These are phyloP conservation scores for Mixornis gularis DNA, from an alignment of 2,113 vertebrate species.

Conservation along the genomic window DNA sequence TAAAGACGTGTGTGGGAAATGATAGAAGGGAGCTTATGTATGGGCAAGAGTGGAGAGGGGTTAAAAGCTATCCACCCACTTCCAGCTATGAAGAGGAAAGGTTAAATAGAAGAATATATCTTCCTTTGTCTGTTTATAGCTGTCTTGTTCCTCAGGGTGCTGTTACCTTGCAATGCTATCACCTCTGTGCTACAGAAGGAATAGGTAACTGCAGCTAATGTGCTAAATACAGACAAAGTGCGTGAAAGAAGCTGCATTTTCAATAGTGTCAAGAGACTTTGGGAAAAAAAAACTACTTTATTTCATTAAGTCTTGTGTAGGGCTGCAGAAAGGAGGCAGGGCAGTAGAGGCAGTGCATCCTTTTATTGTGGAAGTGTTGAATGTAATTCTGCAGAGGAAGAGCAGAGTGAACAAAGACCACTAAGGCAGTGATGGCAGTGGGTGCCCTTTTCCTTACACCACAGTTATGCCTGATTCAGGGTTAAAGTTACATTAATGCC, in stretches of 20 bases:
- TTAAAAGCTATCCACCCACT: neutral
- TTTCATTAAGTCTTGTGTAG: neutral
- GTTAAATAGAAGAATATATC: neutral
- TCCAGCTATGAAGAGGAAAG: neutral
- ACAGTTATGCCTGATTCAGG: accelerated
- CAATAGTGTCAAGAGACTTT: neutral
- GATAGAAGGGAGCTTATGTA: neutral
- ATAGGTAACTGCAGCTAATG: neutral
- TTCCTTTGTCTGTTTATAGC: neutral
- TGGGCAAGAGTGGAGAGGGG: neutral
- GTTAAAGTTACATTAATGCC: neutral
- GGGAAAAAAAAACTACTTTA: neutral
- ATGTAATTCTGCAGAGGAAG: neutral
- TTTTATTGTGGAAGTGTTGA: neutral
- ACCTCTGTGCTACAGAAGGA: neutral
- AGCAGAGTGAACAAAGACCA: neutral
- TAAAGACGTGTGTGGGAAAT: accelerated
- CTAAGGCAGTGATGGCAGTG: accelerated
- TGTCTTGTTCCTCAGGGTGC: neutral
- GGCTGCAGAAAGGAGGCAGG: neutral
- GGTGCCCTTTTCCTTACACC: neutral
- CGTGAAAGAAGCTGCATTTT: neutral
- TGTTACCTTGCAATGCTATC: neutral
- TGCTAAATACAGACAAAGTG: neutral
- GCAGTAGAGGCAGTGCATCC: no score